Percentiles rank a stretch among this genome's conserved stretches.
Conservation (phyloP, 2,888 invertebrate species). For the Onthophagus sagittarius region DNA sequence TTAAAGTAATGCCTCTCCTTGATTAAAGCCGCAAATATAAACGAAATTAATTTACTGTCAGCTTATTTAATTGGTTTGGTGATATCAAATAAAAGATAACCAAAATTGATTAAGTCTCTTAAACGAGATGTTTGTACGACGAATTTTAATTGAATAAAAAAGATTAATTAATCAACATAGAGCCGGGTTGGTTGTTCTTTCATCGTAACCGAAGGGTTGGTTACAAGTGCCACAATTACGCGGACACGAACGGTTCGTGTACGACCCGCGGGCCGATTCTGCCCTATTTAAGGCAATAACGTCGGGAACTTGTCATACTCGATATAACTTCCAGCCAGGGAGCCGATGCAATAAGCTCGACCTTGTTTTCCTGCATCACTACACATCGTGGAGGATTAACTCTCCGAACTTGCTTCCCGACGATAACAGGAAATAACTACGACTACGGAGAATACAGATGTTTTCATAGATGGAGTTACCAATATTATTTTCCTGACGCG, state of each 20-base stretch:
- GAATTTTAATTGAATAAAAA: background rate
- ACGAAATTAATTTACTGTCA: too few relatives aligned
- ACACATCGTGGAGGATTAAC: background rate
- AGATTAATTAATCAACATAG: conserved; percentile 27
- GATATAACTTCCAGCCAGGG: conserved; percentile 3
- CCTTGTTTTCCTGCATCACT: background rate
- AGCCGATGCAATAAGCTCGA: background rate
- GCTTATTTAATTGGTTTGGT: too few relatives aligned
- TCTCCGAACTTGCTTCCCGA: background rate
- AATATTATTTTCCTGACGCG: background rate
- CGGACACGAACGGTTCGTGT: conserved; percentile 22
- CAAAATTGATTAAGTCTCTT: background rate
- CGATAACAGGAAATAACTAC: background rate
- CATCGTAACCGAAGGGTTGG: conserved; percentile 19
- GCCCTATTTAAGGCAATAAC: conserved; percentile 16
- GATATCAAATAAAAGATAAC: too few relatives aligned
- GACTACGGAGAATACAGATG: background rate
- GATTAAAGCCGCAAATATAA: too few relatives aligned
- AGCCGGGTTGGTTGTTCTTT: conserved; percentile 26
- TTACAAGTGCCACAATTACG: conserved; percentile 27
- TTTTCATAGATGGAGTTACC: background rate
- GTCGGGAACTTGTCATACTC: conserved; percentile 8
- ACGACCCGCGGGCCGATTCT: conserved; percentile 11
- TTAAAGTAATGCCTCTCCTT: too few relatives aligned
- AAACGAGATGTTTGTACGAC: background rate